Evolutionary conservation across 2,888 invertebrate species (phyloP).

Genomic region (Teinopalpus imperialis): DNA sequence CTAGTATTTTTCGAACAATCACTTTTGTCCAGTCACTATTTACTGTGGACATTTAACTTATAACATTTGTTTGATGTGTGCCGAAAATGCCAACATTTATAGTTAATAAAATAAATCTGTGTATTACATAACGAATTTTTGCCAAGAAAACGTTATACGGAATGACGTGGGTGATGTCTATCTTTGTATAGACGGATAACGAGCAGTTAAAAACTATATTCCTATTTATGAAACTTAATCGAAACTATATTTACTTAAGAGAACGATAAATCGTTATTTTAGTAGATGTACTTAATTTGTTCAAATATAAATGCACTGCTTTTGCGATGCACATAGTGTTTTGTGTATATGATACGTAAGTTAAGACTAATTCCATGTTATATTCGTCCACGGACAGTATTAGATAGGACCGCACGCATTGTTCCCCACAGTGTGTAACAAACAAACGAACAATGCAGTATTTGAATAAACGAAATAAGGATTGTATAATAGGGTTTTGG

Average conservation of each 20-base stretch:
- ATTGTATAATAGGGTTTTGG: constrained; percentile 62
- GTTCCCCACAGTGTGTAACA: constrained; percentile 39
- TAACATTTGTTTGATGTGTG: neutral
- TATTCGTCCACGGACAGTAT: constrained; percentile 59
- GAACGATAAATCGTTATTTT: constrained; percentile 22
- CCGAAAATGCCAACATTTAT: neutral
- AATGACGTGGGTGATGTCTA: neutral
- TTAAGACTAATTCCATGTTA: constrained; percentile 41
- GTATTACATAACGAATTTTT: too few relatives aligned
- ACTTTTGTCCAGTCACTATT: neutral
- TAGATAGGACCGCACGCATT: constrained; percentile 41
- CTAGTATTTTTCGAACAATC: constrained; percentile 1
- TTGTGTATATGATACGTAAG: constrained; percentile 48
- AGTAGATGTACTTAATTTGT: constrained; percentile 57
- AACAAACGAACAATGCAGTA: constrained; percentile 67
- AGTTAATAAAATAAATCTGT: too few relatives aligned
- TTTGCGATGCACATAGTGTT: constrained; percentile 57
- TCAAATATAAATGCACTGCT: constrained; percentile 56
- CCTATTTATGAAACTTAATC: constrained; percentile 27
- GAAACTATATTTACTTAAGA: constrained; percentile 25
- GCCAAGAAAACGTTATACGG: neutral
- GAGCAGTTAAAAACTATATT: constrained; percentile 20
- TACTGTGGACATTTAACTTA: too few relatives aligned
- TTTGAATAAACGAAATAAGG: constrained; percentile 61
- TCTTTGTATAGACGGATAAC: neutral